Conservation (phyloP, 2,797 vertebrate species). For the Paguma larvata region DNA sequence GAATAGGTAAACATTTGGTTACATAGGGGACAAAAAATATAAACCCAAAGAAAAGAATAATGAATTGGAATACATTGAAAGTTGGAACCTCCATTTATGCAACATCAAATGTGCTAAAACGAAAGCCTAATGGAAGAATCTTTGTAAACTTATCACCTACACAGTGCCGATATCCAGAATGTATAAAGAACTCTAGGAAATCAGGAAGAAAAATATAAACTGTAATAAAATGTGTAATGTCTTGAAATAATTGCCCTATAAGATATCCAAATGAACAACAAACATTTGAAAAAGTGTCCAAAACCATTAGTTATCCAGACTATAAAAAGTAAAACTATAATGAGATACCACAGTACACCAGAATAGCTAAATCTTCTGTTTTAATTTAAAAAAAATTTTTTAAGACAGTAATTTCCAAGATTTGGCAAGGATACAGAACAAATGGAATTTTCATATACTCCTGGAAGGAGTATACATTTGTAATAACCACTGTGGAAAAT, state of each 20-base stretch:
- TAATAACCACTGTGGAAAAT: background rate
- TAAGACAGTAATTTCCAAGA: background rate
- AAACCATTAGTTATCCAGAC: background rate
- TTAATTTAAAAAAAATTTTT: background rate
- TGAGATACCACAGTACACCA: background rate
- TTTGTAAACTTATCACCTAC: background rate
- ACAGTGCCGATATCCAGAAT: background rate
- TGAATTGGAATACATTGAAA: background rate
- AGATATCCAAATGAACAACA: background rate
- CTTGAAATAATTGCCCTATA: background rate
- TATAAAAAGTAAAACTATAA: background rate
- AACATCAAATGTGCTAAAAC: background rate
- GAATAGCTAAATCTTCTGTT: background rate
- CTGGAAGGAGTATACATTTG: background rate
- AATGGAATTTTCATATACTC: background rate
- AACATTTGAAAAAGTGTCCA: background rate
- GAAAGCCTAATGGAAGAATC: background rate
- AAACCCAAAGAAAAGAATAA: background rate
- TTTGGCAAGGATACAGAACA: background rate
- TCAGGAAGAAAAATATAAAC: constrained; percentile 3
- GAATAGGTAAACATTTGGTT: background rate
- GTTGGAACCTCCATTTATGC: background rate
- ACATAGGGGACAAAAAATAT: background rate
- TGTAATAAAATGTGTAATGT: background rate
- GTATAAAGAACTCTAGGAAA: background rate